phyloP scores from a whole-genome alignment of 1,140 invertebrate genomes.

The Glomeris maerens region DNA sequence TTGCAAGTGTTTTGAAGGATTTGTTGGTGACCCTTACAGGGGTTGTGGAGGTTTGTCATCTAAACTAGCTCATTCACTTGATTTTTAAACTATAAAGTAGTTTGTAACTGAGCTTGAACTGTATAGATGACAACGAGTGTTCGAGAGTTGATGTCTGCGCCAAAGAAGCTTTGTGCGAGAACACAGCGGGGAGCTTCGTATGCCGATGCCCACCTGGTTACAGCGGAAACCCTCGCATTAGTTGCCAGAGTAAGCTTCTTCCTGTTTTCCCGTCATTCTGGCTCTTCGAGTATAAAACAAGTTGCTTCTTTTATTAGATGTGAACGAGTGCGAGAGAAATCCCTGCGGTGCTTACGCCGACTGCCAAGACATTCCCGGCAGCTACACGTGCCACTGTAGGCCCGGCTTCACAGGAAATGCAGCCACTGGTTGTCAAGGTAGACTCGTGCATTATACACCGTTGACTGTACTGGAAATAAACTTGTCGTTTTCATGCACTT shows the following conservation, averaged over 20 bases:
- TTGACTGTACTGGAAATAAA: too few relatives aligned
- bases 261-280: constrained; percentile 9
- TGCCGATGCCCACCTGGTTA: constrained; percentile 81
- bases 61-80: constrained; percentile 12
- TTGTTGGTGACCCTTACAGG: constrained; percentile 60
- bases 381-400: constrained; percentile 57
- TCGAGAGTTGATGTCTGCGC: constrained; percentile 61
- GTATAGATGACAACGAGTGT: constrained; percentile 84
- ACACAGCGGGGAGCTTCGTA: constrained; percentile 67
- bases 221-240: constrained; percentile 55
- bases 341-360: constrained; percentile 55
- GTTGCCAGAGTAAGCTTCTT: constrained; percentile 18
- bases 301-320: too few relatives aligned
- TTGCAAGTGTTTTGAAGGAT: constrained; percentile 67
- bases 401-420: constrained; percentile 61
- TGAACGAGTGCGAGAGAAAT: constrained; percentile 49
- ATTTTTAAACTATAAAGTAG: not conserved
- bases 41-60: constrained; percentile 23
- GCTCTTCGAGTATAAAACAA: too few relatives aligned
- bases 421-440: constrained; percentile 11
- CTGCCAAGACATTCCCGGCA: constrained; percentile 53
- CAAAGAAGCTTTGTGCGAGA: constrained; percentile 70
- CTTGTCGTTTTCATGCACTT: too few relatives aligned
- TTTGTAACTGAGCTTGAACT: not conserved
- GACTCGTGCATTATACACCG: too few relatives aligned